Conservation (phyloP, 2,113 vertebrate genomes). For the Nettapus auritus region DNA sequence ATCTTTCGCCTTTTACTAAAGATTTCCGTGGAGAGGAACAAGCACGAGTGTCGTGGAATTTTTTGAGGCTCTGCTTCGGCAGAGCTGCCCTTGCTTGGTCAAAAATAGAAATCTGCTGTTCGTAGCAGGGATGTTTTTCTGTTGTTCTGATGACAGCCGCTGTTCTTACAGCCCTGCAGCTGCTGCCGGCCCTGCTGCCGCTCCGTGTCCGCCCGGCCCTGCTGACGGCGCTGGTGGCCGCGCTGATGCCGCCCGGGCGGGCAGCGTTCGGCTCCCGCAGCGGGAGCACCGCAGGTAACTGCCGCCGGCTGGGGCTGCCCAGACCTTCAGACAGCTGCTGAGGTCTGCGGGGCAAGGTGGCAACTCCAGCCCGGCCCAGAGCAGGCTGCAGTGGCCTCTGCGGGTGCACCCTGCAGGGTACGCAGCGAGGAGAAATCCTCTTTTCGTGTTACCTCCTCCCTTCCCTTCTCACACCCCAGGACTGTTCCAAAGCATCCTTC, state of each 20-base stretch:
- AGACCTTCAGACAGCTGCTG: rapidly evolving
- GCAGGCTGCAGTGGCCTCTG: neutral
- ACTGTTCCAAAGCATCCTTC: neutral
- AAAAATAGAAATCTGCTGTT: neutral
- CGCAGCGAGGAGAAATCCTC: rapidly evolving
- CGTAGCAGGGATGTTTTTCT: no score
- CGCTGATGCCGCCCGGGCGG: constrained; percentile 73
- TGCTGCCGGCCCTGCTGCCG: constrained; percentile 78
- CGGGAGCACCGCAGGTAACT: constrained; percentile 46
- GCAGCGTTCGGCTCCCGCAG: neutral
- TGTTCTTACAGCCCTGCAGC: neutral
- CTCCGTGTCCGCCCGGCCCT: constrained; percentile 71
- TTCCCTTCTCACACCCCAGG: neutral
- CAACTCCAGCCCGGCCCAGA: neutral
- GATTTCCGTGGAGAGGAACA: constrained; percentile 53
- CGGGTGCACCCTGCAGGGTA: no score
- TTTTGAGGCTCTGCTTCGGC: no score
- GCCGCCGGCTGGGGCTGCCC: neutral
- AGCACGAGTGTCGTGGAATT: neutral
- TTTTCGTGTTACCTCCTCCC: neutral
- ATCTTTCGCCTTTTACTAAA: constrained; percentile 70
- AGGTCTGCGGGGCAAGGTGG: neutral
- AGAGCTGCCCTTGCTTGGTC: rapidly evolving
- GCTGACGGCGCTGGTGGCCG: constrained; percentile 77
- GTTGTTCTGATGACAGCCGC: no score